Evolutionary conservation across 1,140 invertebrate species (phyloP).

Genomic region (Oncopodura yosiiana): DNA sequence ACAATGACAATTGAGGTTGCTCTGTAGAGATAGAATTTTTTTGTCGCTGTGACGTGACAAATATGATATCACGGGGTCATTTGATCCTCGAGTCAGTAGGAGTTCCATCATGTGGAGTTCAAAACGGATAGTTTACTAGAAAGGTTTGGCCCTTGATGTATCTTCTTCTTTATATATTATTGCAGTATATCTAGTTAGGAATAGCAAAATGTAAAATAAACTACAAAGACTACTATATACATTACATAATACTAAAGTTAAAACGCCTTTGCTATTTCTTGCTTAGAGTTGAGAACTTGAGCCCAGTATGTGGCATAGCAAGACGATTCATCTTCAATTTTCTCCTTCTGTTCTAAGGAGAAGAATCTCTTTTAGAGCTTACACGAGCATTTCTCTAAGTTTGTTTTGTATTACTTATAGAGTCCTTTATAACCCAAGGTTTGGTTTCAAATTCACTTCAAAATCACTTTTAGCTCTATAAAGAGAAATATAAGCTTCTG

Average conservation of each 20-base stretch:
- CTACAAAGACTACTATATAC: background rate
- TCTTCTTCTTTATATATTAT: too few species aligned
- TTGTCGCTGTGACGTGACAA: slow-evolving; percentile 35
- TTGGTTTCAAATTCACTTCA: too few species aligned
- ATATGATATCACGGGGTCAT: slow-evolving; percentile 34
- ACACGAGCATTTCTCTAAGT: background rate
- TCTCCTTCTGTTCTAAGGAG: slow-evolving; percentile 1
- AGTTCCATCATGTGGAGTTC: slow-evolving; percentile 31
- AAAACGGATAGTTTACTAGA: slow-evolving; percentile 26
- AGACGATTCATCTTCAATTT: slow-evolving; percentile 25
- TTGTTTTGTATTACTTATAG: slow-evolving; percentile 1
- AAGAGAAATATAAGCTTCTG: background rate
- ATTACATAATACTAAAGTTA: too few species aligned
- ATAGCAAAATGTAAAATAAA: too few species aligned
- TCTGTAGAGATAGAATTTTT: too few species aligned
- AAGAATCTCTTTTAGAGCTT: background rate
- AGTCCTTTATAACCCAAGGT: background rate
- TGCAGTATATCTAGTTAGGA: too few species aligned
- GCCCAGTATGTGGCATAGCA: slow-evolving; percentile 30
- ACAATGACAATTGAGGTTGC: slow-evolving; percentile 32
- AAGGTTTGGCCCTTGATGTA: too few species aligned
- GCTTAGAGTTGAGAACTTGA: slow-evolving; percentile 18
- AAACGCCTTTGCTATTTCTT: too few species aligned
- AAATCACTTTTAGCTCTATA: too few species aligned
- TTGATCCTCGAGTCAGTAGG: slow-evolving; percentile 30